Base-by-base conservation (phyloP, 2,797 vertebrate genomes). In the Eulemur mongoz region DNA sequence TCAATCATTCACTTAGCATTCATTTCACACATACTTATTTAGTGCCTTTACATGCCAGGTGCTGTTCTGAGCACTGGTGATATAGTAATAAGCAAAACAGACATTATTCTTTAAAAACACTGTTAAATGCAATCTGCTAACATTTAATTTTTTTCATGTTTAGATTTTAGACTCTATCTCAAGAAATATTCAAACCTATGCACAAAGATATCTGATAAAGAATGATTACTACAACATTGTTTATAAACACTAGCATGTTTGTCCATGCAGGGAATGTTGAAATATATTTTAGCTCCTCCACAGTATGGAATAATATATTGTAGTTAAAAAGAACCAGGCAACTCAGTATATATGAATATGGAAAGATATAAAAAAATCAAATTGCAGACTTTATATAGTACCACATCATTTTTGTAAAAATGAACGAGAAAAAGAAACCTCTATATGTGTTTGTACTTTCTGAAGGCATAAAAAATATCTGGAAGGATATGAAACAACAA, bases 21-120 rank as follows among this genome's bases (percentile, higher is more conserved):
- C 96, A 96, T 73, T 92, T 96, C 94, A 96, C 93, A 93, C 86
- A 54, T 83, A 96, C 95, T 97, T 97, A 89, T 96, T 96, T 95
- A 96, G 82, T 92, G 63, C 12, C n/a, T 94, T 96, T 84, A 73
- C 38, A 43, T 50, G 80, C 89, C 96, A 97, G 95, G 93, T 96
- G 97, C 91, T 80, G n/a, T 85, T 96, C 89, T 94, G 76, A 93
- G 95, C 38, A 85, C 83, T 73, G 65, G 80, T 59, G 86, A 93
- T 86, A 95, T 5, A 94, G 91, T 93, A 94, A 97, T 84, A 96
- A 95, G 89, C 48, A 94, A 94, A 94, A 80, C 86, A 96, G 73
- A 92, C 61, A 92, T 94, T 95, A 70, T 94, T 95, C 52, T 87
- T 91, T 89, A 95, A 89, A 97, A 95, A 92, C 80, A 93, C 65